Conservation (phyloP, 2,113 vertebrate genomes). For the Catagonus wagneri region DNA sequence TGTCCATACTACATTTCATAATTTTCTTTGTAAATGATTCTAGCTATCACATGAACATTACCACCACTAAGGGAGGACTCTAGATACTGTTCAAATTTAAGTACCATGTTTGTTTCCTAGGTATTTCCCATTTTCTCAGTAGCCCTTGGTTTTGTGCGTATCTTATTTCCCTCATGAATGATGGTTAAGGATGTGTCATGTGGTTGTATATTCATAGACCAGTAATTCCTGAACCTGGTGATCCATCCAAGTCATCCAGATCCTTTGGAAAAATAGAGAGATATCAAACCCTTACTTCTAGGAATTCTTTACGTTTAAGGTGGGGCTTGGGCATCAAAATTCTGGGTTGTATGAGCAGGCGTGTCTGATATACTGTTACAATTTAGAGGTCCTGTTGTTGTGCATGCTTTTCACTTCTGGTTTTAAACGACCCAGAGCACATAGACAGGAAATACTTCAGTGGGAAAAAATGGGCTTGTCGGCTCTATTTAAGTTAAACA, state of each 20-base stretch:
- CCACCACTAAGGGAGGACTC: neutral
- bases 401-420: neutral
- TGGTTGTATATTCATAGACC: neutral
- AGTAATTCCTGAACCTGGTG: neutral
- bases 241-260: neutral
- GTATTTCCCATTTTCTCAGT: neutral
- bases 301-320: neutral
- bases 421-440: neutral
- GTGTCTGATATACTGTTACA: neutral
- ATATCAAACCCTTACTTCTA: neutral
- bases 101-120: neutral
- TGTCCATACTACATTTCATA: neutral
- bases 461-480: neutral
- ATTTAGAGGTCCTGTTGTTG: neutral
- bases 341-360: neutral
- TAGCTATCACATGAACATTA: neutral
- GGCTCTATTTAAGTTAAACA: neutral
- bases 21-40: conserved; percentile 13
- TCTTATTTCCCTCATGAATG: neutral
- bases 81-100: conserved; percentile 19
- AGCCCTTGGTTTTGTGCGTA: neutral
- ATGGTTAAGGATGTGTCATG: neutral
- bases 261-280: neutral
- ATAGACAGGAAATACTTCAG: neutral
- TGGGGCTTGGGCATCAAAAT: neutral